Conservation (phyloP, 2,888 invertebrate species). For the Melolontha melolontha region DNA sequence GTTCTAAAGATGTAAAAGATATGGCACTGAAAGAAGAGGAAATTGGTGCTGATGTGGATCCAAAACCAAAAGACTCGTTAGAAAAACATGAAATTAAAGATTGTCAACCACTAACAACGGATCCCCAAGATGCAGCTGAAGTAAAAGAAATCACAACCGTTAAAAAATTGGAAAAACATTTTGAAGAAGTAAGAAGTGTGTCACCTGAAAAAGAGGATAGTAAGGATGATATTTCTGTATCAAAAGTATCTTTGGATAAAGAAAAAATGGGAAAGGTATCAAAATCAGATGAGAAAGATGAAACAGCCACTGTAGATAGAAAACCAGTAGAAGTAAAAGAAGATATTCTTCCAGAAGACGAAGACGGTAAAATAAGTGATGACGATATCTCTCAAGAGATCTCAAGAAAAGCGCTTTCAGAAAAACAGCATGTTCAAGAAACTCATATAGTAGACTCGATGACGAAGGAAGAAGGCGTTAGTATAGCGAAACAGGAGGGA, state of each 20-base stretch:
- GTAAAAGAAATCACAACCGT: not conserved
- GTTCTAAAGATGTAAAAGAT: too few species aligned
- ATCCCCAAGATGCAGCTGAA: not conserved
- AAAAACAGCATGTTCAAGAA: too few species aligned
- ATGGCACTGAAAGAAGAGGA: too few species aligned
- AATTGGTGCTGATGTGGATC: too few species aligned
- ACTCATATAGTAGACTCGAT: too few species aligned
- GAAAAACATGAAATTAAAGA: too few species aligned
- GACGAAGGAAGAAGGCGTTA: too few species aligned
- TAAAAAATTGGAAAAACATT: not conserved
- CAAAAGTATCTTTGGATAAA: not conserved
- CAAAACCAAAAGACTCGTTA: too few species aligned
- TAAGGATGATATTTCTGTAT: not conserved
- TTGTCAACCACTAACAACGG: not conserved
- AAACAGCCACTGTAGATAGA: not conserved
- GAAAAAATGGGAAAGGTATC: not conserved
- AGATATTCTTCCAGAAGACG: not conserved
- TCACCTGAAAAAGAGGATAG: constrained; percentile 2
- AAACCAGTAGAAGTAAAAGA: not conserved
- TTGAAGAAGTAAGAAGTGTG: not conserved
- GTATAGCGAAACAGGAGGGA: too few species aligned
- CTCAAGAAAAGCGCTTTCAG: too few species aligned
- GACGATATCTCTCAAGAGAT: too few species aligned
- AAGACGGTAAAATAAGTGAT: too few species aligned
- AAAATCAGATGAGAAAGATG: not conserved